Evolutionary conservation across 2,113 vertebrate species (phyloP).

Genomic region (Bambusicola thoracicus): DNA sequence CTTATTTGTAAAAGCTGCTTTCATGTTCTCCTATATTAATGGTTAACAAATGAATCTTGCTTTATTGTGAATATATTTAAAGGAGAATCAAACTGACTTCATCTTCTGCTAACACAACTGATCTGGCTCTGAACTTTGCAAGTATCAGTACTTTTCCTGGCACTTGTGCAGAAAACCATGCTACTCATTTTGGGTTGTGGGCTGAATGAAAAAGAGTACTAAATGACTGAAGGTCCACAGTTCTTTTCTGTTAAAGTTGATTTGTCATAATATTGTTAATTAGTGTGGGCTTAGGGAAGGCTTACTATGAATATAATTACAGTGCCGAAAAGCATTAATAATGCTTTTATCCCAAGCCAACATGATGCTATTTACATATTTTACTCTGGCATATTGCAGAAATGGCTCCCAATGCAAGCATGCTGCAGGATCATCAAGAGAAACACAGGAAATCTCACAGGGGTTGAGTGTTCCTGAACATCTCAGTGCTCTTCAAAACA

Average conservation of each 20-base stretch:
- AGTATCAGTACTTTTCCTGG: constrained; percentile 30
- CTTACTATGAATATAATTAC: constrained; percentile 78
- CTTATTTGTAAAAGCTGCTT: constrained; percentile 49
- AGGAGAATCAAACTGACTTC: constrained; percentile 20
- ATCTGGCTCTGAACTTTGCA: constrained; percentile 38
- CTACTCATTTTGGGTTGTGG: constrained; percentile 15
- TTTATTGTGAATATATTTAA: not conserved
- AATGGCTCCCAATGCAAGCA: constrained; percentile 11
- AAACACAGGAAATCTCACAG: constrained; percentile 22
- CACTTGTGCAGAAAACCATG: constrained; percentile 8
- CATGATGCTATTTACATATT: constrained; percentile 63
- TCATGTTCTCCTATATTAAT: constrained; percentile 42
- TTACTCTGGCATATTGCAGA: constrained; percentile 53
- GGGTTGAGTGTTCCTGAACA: not conserved
- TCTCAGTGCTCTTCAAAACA: constrained; percentile 12
- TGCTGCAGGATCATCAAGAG: constrained; percentile 29
- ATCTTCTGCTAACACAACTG: not conserved
- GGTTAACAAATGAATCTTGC: constrained; percentile 24
- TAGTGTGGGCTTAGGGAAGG: constrained; percentile 69
- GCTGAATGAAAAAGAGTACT: constrained; percentile 58
- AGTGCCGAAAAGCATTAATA: constrained; percentile 72
- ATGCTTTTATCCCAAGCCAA: constrained; percentile 54
- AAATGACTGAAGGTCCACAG: constrained; percentile 45
- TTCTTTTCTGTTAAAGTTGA: constrained; percentile 70
- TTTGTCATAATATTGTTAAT: constrained; percentile 75